Evolutionary conservation across 1,140 invertebrate species (phyloP), one percentile per base, ranked within the genome.

Genomic region (Lordiphosa mommai): DNA sequence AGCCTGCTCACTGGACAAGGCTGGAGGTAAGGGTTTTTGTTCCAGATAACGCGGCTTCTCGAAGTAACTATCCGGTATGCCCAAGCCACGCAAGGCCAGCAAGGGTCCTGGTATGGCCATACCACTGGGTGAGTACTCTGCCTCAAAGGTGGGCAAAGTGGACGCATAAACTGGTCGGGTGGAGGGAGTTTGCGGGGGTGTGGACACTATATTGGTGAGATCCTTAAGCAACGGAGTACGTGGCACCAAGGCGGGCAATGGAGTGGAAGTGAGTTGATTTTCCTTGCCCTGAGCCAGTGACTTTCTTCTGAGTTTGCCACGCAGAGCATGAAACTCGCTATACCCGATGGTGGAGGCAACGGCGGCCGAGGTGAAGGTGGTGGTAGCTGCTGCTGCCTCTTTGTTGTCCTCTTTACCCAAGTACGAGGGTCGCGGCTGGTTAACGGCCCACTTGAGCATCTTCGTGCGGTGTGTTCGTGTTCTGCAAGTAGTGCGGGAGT

Each of bases 381-480:
- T 20, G 5, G 33, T 4, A 12, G 36, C 4, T 3, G 17, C 12
- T 16, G 6, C 10, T 10, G 17, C 12, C 3, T 55, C 32, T 3
- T 4, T 8, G 17, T 8, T 40, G 33, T 53, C 50, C 17, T 61
- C 61, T 8, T 13, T 16, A 33, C 50, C 65, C 50, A 80, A 23
- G 47, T 88, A 87, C n/a, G 82, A 85, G 27, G 65, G 73, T 10
- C 86, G 66, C 4, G 86, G 82, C 51, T 74, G 67, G 53, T 84
- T 86, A 37, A 88, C 73, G 34, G 87, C 80, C 87, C 87, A 88
- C 67, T 88, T 88, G 47, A 88, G 72, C 87, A 88, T 88, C 49
- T 77, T 73, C 44, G 74, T 72, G 67, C 32, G 32, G 16, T 48
- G n/a, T 47, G 3, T 5, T 4, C 4, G 20, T 23, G 20, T 23